These are phyloP conservation scores for Pantherophis vulpinus DNA, from an alignment of 2,797 vertebrate genomes.

Conservation along the genomic window DNA sequence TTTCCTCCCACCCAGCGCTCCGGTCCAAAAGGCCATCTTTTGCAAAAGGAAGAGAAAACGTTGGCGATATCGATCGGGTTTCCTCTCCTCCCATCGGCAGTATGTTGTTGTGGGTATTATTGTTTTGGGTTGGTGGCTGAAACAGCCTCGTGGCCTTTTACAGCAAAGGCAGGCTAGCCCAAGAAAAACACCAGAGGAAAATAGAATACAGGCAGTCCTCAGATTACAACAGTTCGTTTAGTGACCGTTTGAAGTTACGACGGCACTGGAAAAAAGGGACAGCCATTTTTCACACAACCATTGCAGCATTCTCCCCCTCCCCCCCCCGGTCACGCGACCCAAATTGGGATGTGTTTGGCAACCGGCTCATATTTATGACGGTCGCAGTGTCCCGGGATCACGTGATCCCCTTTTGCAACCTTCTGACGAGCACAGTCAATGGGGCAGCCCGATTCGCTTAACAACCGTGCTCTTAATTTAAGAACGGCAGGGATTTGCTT, in stretches of 20 bases:
- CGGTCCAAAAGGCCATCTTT: background rate
- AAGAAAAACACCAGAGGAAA: background rate
- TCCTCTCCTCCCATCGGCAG: background rate
- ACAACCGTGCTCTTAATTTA: no score
- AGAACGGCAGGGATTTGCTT: no score
- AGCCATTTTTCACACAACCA: no score
- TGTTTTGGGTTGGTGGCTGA: background rate
- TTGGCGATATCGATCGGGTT: background rate
- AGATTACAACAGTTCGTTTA: fast-evolving
- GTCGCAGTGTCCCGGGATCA: no score
- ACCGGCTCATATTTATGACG: no score
- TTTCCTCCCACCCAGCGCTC: background rate
- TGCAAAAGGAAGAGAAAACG: background rate
- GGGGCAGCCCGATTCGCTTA: no score
- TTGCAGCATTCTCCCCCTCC: no score
- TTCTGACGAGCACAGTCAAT: no score
- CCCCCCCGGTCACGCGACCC: no score
- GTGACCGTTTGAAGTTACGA: background rate
- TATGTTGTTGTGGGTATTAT: fast-evolving
- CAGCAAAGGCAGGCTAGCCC: background rate
- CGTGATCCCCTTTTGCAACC: no score
- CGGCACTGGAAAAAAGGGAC: no score
- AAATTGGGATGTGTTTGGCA: no score
- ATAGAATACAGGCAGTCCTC: background rate
- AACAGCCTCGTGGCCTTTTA: background rate